Evolutionary conservation across 2,888 invertebrate species (phyloP).

Genomic region (Lottia gigantea): DNA sequence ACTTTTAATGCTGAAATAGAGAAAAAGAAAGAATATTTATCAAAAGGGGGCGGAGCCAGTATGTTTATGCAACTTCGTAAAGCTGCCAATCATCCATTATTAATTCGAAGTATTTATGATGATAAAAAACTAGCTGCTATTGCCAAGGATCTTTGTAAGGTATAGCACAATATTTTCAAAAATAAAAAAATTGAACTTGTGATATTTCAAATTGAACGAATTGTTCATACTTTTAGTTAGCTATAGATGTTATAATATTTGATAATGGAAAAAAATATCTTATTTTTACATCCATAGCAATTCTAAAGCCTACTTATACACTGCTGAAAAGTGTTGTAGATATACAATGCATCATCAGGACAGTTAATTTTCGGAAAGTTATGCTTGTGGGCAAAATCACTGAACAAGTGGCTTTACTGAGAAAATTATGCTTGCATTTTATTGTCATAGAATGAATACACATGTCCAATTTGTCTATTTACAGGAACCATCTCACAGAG

Average conservation of each 20-base stretch:
- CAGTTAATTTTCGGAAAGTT: no score
- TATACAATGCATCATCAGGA: background rate
- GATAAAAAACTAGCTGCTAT: conserved; percentile 76
- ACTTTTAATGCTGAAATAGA: conserved; percentile 40
- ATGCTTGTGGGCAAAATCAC: no score
- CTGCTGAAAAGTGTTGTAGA: no score
- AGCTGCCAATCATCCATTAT: conserved; percentile 91
- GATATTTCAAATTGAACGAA: no score
- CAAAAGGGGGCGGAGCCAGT: conserved; percentile 41
- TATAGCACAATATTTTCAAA: conserved; percentile 28
- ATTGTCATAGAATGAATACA: background rate
- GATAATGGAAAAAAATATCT: no score
- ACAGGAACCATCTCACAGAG: conserved; percentile 68
- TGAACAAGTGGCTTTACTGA: no score
- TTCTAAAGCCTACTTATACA: no score
- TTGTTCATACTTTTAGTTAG: no score
- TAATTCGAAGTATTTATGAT: conserved; percentile 78
- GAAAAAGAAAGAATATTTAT: conserved; percentile 25
- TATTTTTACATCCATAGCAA: no score
- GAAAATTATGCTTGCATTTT: background rate
- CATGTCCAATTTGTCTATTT: conserved; percentile 10
- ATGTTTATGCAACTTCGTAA: conserved; percentile 87
- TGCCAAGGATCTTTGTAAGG: conserved; percentile 71
- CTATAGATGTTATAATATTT: background rate
- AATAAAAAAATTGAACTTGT: no score